Evolutionary conservation across 2,888 invertebrate genomes (phyloP), one percentile per base, ranked within the genome.

Genomic region (Arctia plantaginis): DNA sequence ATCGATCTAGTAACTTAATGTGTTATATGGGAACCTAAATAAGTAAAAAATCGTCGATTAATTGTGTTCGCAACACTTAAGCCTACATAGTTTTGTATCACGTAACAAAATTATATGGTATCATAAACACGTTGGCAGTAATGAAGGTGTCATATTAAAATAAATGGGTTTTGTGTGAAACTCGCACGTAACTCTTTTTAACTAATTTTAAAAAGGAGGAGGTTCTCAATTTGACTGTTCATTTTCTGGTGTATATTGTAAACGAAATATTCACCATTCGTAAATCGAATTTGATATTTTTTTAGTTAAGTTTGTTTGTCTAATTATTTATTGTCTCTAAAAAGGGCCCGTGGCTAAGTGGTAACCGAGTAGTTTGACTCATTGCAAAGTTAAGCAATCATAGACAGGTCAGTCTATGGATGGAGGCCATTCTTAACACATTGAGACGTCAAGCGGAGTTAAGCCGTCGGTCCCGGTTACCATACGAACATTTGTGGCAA

Each of bases 11-110:
- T 62, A 30, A 62, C 1, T 62, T 62, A 62, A 27, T 59, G 27
- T n/a, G 62, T 62, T 30, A 18, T 30, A 30, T 30, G n/a, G 51
- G n/a, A 59, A 27, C 59, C 59, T 59, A 15, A n/a, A n/a, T 27
- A 13, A 13, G 59, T 30, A 27, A 30, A 62, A 30, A 18, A 30
- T 6, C 18, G 30, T 62, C 1, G 62, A 62, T 62, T 62, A 27
- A 35, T 30, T 65, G 47, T 71, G n/a, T 69, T 27, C 51, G 68
- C 41, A 76, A 65, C 71, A 76, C 78, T 76, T 77, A 70, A 51
- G 27, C 59, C 62, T 74, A 47, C 33, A 30, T 23, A 15, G 73
- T 69, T 73, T 72, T 44, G 72, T 72, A 39, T 33, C 35, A 62
- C 67, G 67, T 47, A 69, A 62, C 67, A 35, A 72, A 67, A 67